phyloP scores from a whole-genome alignment of 2,113 vertebrate genomes.

The Aldabrachelys gigantea region DNA sequence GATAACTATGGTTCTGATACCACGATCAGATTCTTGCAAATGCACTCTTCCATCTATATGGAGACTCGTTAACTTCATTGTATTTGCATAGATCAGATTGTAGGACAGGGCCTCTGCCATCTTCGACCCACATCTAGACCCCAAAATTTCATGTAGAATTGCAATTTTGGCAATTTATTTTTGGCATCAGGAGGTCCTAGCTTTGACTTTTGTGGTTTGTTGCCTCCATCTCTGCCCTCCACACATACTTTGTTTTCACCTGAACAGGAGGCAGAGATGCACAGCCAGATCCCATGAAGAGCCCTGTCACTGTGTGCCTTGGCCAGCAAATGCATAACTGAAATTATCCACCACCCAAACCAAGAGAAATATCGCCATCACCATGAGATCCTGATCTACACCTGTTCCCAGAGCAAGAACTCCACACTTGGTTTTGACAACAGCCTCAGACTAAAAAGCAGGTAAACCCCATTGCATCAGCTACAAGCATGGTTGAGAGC shows the following conservation, averaged over 20 bases:
- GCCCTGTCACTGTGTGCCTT: background rate
- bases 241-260: background rate
- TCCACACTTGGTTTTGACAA: background rate
- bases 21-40: background rate
- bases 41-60: background rate
- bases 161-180: background rate
- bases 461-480: background rate
- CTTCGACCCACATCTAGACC: background rate
- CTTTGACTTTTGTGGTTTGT: background rate
- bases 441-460: background rate
- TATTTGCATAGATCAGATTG: background rate
- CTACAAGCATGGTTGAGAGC: background rate
- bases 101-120: background rate
- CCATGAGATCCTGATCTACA: background rate
- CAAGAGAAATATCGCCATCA: background rate
- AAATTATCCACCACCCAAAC: background rate
- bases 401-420: background rate
- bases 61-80: background rate
- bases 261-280: background rate
- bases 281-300: background rate
- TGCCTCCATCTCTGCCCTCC: background rate
- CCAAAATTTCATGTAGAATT: background rate
- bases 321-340: background rate
- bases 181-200: background rate
- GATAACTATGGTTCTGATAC: background rate